Evolutionary conservation across 92 coral and sea anemone genomes (phyloP).

Genomic region (Paramuricea clavata): DNA sequence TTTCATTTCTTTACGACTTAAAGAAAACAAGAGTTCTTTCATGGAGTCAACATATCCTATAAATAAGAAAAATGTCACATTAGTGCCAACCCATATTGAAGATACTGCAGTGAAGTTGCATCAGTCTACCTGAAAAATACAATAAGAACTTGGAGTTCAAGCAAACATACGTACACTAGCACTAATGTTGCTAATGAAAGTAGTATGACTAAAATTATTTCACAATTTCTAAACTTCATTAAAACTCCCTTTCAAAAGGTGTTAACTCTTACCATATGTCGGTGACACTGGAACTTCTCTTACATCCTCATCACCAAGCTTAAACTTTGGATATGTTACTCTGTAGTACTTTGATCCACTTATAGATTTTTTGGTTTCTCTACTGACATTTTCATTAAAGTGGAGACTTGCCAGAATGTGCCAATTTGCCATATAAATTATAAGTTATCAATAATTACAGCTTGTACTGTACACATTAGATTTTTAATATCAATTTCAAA

Average conservation of each 20-base stretch:
- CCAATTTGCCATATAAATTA: background rate
- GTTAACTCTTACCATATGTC: background rate
- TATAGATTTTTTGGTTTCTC: background rate
- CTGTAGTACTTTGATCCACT: background rate
- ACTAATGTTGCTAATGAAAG: background rate
- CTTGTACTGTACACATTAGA: background rate
- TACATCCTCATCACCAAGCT: background rate
- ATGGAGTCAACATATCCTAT: slow-evolving; percentile 60
- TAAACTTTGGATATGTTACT: background rate
- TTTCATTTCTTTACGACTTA: slow-evolving; percentile 26
- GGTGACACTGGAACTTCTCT: background rate
- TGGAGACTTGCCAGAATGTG: background rate
- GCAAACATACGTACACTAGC: too few relatives aligned
- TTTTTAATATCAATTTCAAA: background rate
- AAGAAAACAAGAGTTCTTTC: slow-evolving; percentile 11
- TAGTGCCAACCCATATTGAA: background rate
- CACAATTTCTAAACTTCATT: too few relatives aligned
- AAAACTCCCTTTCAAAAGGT: too few relatives aligned
- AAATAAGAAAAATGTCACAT: background rate
- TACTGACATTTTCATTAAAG: slow-evolving; percentile 12
- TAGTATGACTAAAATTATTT: too few relatives aligned
- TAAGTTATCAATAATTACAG: background rate
- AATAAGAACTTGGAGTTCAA: background rate
- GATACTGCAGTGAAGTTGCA: background rate
- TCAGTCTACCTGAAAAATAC: background rate